Evolutionary conservation across 2,113 vertebrate species (phyloP).

Genomic region (Aythya baeri): DNA sequence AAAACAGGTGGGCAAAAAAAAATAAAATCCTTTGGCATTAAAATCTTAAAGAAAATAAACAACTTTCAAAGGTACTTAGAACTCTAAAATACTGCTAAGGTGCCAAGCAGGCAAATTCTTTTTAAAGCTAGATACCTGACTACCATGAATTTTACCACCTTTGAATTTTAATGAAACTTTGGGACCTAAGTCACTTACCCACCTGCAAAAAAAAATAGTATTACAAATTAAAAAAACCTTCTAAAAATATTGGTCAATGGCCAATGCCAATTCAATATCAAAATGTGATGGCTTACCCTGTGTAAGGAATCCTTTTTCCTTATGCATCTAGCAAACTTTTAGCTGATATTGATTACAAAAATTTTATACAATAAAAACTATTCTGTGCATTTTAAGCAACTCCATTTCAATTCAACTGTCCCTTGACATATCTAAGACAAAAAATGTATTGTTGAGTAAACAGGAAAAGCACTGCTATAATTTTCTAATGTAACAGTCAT

Average conservation of each 20-base stretch:
- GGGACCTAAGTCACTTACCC: not conserved
- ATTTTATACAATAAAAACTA: not conserved
- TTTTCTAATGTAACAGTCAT: not conserved
- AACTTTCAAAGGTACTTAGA: not conserved
- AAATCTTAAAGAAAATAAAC: not conserved
- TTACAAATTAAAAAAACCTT: not conserved
- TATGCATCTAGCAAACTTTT: not conserved
- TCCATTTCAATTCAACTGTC: not conserved
- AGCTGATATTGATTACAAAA: not conserved
- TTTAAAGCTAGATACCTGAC: not conserved
- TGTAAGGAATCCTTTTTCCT: not conserved
- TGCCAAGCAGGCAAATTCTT: not conserved
- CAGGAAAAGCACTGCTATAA: not conserved
- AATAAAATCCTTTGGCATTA: not conserved
- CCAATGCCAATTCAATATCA: not conserved
- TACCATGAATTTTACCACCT: not conserved
- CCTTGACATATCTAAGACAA: not conserved
- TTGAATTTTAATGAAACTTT: not conserved
- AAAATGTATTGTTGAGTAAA: not conserved
- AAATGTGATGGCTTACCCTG: not conserved
- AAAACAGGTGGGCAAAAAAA: not conserved
- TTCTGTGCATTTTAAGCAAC: not conserved
- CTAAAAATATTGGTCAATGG: not conserved
- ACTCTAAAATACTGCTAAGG: not conserved
- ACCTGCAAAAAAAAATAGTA: not conserved